Base-by-base conservation (phyloP, 2,888 invertebrate genomes). In the Congeria kusceri region DNA sequence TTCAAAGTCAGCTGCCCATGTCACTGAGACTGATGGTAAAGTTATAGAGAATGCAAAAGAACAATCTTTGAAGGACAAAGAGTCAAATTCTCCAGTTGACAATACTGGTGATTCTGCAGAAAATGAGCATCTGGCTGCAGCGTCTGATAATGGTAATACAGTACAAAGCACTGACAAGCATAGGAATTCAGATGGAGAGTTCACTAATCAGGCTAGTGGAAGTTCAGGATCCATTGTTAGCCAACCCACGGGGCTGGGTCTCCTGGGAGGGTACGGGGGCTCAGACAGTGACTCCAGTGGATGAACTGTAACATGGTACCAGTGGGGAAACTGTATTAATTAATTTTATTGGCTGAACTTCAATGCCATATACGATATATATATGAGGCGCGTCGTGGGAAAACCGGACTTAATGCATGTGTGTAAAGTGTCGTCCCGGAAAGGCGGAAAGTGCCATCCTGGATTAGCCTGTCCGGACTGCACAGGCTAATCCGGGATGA, bases 221-320 rank as follows among this genome's bases (percentile, higher is more conserved):
- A 47, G 20, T 11, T 27, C n/a, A 27, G 39, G 4, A 27, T 20
- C n/a, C 57, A 49, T 15, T 9, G 25, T 46, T 13, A 65, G 65
- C 9, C 75, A 79, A 46, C n/a, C 62, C 3, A 63, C 64, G 7
- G 86, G 80, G 27, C 69, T 90, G 62, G 80, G 86, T 7, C 39
- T 89, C 68, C 73, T 88, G 46, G 89, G 88, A 32, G 80, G 71
- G 57, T 89, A 90, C 69, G 88, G 87, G n/a, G 87, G 80, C 23
- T 82, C 84, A 15, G 86, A 86, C 1, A 83, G 80, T 72, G 87
- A 87, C 32, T 57, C 57, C 1, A 58, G 58, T 58, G 58, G 27
- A 15, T 58, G 15, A 28, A 23, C 5, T 32, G 29, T n/a, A n/a
- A n/a, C n/a, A n/a, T n/a, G n/a, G n/a, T n/a, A n/a, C n/a, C n/a